These are phyloP conservation scores for Falco naumanni DNA, from an alignment of 2,797 vertebrate genomes.

Conservation along the genomic window DNA sequence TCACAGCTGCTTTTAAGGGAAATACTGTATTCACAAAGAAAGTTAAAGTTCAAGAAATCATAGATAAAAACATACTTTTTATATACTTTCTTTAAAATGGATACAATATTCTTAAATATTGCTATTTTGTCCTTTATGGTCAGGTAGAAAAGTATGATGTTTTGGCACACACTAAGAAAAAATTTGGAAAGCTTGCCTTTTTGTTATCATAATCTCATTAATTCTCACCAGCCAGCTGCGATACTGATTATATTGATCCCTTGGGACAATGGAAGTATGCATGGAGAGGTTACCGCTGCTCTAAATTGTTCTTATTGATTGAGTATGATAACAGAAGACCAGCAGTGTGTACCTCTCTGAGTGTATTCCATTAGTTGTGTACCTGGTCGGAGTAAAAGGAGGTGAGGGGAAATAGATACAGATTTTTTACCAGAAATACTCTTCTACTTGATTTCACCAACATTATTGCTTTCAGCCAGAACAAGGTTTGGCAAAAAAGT, in stretches of 20 bases:
- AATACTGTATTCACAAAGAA: not conserved
- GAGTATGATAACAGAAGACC: constrained; percentile 11
- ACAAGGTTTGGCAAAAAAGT: not conserved
- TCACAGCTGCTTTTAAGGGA: not conserved
- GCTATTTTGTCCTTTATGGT: not conserved
- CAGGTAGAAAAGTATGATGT: not conserved
- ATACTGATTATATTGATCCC: constrained; percentile 62
- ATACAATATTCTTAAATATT: not conserved
- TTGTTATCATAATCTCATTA: constrained; percentile 59
- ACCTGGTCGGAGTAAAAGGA: not conserved
- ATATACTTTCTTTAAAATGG: not conserved
- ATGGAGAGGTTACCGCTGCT: constrained; percentile 40
- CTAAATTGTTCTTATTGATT: constrained; percentile 68
- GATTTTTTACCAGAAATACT: not conserved
- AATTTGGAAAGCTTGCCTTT: constrained; percentile 43
- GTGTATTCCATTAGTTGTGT: not conserved
- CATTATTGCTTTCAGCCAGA: not conserved
- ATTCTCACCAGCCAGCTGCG: constrained; percentile 53
- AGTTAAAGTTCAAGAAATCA: not conserved
- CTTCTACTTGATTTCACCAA: not conserved
- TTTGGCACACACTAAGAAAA: constrained; percentile 5
- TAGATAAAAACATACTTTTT: not conserved
- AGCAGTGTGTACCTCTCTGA: constrained; percentile 1
- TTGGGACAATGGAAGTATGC: constrained; percentile 35
- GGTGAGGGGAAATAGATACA: not conserved